These are phyloP conservation scores for Phycodurus eques DNA, from an alignment of 2,113 vertebrate species.

Conservation along the genomic window DNA sequence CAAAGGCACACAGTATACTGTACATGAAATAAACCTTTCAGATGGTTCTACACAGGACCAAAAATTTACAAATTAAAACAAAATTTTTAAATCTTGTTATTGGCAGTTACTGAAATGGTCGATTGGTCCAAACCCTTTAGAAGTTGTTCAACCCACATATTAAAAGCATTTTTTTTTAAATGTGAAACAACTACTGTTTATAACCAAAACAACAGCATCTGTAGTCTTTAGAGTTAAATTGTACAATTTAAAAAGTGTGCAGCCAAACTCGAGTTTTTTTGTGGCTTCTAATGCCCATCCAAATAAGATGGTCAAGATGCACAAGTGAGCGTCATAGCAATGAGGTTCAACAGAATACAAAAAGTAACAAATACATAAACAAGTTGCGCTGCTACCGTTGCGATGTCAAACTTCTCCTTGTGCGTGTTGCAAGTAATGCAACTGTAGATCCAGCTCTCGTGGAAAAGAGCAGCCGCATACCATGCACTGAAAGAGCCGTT, in stretches of 20 bases:
- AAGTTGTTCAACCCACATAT: constrained; percentile 7
- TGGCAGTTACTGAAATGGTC: constrained; percentile 45
- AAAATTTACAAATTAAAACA: constrained; percentile 54
- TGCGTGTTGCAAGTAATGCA: constrained; percentile 79
- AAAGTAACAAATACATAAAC: constrained; percentile 20
- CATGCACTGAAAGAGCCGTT: constrained; percentile 75
- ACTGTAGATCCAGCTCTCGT: constrained; percentile 74
- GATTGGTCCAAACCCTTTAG: constrained; percentile 19
- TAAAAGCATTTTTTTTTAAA: constrained; percentile 21
- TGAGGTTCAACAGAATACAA: constrained; percentile 30
- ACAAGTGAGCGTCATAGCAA: constrained; percentile 29
- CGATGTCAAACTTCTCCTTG: constrained; percentile 71
- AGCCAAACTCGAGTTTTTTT: constrained; percentile 21
- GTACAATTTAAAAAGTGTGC: constrained; percentile 27
- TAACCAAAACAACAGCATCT: constrained; percentile 19
- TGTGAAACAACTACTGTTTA: constrained; percentile 11
- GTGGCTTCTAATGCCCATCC: constrained; percentile 30
- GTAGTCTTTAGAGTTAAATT: constrained; percentile 17
- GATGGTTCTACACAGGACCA: constrained; percentile 48
- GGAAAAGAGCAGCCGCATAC: constrained; percentile 74
- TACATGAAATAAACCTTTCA: constrained; percentile 61
- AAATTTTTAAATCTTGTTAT: constrained; percentile 39
- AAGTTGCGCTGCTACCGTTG: constrained; percentile 26
- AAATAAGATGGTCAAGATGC: constrained; percentile 16
- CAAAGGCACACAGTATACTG: constrained; percentile 68